Base-by-base conservation (phyloP, 2,888 invertebrate species). In the Athripsodes cinereus region DNA sequence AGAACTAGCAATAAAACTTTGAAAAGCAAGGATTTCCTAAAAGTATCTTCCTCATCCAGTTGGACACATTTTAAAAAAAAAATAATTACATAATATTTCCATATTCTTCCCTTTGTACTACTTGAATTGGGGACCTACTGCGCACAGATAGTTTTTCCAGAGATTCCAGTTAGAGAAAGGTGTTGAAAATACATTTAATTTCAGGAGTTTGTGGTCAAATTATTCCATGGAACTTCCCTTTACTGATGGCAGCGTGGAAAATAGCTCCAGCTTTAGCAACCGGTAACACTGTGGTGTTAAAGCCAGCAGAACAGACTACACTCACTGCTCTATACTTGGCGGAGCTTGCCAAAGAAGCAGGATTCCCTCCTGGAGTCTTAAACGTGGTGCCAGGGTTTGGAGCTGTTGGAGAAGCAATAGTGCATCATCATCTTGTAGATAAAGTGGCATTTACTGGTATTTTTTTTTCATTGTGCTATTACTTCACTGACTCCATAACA, bases 221-320 rank as follows among this genome's bases (percentile, higher is more conserved):
- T 62, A 92, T 93, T 63, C 95, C 96, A 0, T 96, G 95, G 95
- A 96, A 96, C 75, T 95, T 94, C 72, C 95, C 92, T 0, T 70
- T 92, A 61, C 72, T 97, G 67, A 97, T 98, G 96, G 87, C 91
- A 70, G 86, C 93, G 10, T 97, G 97, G 97, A 98, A 98, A 76
- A 77, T 97, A 44, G 94, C 83, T 1, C 90, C 90, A 0, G 90
- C 90, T 2, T 72, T 90, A 53, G 86, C 88, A 1, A 83, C 87
- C 40, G 90, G 88, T 67, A 85, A 93, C 72, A 90, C 90, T 0
- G 80, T 95, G 10, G 83, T 96, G 19, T 78, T 96, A 70, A 97
- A 97, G 73, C 92, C 96, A 0, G 96, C 97, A 0, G 96, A 97
- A 70, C 96, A 96, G 74, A 97, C 96, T 0, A 91, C 94, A 0